These are phyloP conservation scores for Mastomys natalensis DNA, from an alignment of 2,113 vertebrate genomes.

Conservation along the genomic window DNA sequence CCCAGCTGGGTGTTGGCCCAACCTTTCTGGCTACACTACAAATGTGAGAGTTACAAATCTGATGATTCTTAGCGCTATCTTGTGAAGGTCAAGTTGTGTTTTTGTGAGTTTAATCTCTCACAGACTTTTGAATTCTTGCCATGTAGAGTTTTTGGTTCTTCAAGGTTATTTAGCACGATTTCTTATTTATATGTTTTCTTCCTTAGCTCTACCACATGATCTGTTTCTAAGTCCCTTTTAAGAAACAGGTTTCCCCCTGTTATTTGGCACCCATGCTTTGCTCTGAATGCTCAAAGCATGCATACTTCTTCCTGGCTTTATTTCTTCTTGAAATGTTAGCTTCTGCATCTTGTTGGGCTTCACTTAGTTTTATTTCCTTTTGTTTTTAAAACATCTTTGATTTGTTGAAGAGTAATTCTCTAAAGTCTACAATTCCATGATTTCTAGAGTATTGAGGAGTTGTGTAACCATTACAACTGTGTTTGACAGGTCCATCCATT, in stretches of 20 bases:
- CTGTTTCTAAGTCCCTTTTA: constrained; percentile 39
- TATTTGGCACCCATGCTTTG: neutral
- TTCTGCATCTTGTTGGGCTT: constrained; percentile 23
- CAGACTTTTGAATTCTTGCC: constrained; percentile 68
- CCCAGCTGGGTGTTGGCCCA: neutral
- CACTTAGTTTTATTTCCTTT: constrained; percentile 14
- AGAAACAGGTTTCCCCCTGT: constrained; percentile 1
- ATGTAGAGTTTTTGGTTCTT: constrained; percentile 40
- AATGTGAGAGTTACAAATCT: neutral
- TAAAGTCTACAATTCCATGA: neutral
- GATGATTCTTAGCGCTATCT: constrained; percentile 23
- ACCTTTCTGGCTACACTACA: neutral
- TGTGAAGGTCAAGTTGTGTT: constrained; percentile 58
- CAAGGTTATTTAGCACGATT: constrained; percentile 44
- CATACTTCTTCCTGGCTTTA: constrained; percentile 3
- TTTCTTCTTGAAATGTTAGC: constrained; percentile 10
- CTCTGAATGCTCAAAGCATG: neutral
- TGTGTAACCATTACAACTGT: neutral
- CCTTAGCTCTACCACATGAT: neutral
- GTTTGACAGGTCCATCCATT: constrained; percentile 6
- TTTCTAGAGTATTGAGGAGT: neutral
- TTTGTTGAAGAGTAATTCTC: constrained; percentile 8
- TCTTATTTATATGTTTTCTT: constrained; percentile 30
- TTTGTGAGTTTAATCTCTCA: constrained; percentile 63
- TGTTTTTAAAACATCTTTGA: neutral